Percentiles rank a stretch among this genome's conserved stretches.
Conservation (phyloP, 2,888 invertebrate species). For the Xanthia togata region DNA sequence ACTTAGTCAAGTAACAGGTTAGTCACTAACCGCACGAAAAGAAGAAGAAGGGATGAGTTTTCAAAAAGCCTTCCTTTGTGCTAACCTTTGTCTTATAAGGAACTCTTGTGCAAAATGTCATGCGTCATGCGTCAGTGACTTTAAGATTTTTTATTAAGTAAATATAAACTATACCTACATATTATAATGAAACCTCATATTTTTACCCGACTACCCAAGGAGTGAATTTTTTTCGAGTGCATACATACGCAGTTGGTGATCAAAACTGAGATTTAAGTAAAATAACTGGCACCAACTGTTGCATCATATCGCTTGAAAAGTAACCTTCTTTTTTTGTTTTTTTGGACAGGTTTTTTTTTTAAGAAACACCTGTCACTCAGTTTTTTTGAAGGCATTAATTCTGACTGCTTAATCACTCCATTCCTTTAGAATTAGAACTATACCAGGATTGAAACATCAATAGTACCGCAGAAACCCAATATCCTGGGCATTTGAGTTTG, state of each 20-base stretch:
- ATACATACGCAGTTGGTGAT: not conserved
- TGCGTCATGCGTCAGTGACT: too few species aligned
- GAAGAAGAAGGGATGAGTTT: too few species aligned
- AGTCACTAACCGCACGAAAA: too few species aligned
- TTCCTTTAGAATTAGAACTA: not conserved
- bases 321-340: not conserved
- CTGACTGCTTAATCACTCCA: not conserved
- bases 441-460: not conserved
- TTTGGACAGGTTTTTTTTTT: too few species aligned
- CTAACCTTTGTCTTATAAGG: too few species aligned
- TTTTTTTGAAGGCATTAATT: not conserved
- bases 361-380: not conserved
- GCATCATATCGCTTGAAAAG: not conserved
- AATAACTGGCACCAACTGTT: not conserved
- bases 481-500: slow-evolving; percentile 5
- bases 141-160: too few species aligned
- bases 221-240: not conserved
- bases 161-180: not conserved
- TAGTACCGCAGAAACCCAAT: not conserved
- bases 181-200: too few species aligned
- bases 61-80: too few species aligned
- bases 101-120: too few species aligned
- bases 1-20: too few species aligned
- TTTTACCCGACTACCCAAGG: not conserved
- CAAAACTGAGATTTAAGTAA: not conserved